phyloP scores from a whole-genome alignment of 2,888 invertebrate species.

The Drosophila buzzatii region DNA sequence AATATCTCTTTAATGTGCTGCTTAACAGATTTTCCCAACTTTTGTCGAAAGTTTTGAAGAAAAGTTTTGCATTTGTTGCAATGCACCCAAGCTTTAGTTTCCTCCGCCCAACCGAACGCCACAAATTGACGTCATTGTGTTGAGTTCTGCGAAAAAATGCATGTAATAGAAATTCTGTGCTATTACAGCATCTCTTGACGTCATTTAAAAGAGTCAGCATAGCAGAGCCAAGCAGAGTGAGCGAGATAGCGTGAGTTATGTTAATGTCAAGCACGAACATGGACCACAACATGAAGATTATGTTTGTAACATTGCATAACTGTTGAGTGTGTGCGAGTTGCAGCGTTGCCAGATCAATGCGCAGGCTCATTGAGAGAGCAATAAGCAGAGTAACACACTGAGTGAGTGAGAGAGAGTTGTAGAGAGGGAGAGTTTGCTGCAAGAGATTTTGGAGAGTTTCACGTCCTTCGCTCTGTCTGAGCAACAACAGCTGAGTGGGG shows the following conservation, averaged over 20 bases:
- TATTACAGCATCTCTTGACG: conserved; percentile 51
- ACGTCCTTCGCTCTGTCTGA: conserved; percentile 54
- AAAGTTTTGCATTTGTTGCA: conserved; percentile 24
- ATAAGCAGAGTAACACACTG: neutral
- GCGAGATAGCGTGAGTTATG: conserved; percentile 12
- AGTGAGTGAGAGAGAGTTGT: neutral
- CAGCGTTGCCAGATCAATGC: conserved; percentile 44
- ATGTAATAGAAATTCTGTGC: conserved; percentile 8
- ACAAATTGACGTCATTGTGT: conserved; percentile 63
- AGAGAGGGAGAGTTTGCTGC: neutral
- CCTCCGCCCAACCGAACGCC: conserved; percentile 8
- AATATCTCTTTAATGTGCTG: neutral
- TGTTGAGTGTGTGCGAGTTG: conserved; percentile 61
- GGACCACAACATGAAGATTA: conserved; percentile 23
- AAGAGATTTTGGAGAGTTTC: conserved; percentile 31
- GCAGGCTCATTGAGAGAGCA: conserved; percentile 37
- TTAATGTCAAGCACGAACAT: conserved; percentile 27
- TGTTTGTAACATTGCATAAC: conserved; percentile 69
- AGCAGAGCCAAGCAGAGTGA: neutral
- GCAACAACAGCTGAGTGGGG: conserved; percentile 64
- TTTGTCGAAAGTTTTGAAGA: neutral
- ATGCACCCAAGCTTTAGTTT: neutral
- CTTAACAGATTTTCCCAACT: neutral
- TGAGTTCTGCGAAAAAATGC: conserved; percentile 37
- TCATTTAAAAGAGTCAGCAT: conserved; percentile 43